Conservation (phyloP, 2,797 vertebrate species). For the Pangasius mekongensis region DNA sequence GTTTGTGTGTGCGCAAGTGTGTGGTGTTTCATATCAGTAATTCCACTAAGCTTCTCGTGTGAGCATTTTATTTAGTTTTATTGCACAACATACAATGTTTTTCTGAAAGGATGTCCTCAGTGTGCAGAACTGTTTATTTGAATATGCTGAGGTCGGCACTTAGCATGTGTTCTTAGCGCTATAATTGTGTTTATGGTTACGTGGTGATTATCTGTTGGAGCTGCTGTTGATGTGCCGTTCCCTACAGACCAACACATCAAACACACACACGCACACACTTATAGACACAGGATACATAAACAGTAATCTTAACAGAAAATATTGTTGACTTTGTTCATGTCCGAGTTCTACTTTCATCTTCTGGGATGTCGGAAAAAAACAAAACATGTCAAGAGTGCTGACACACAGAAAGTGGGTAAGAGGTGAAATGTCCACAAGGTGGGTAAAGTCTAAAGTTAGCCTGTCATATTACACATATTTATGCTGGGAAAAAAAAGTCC, state of each 20-base stretch:
- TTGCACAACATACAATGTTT: neutral
- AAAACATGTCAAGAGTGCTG: conserved; percentile 10
- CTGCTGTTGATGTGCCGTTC: neutral
- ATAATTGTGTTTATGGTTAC: conserved; percentile 6
- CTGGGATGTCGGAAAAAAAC: neutral
- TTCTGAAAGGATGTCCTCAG: neutral
- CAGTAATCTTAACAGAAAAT: conserved; percentile 29
- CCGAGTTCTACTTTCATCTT: conserved; percentile 14
- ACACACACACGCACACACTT: conserved; percentile 17
- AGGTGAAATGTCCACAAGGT: neutral
- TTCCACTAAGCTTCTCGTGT: neutral
- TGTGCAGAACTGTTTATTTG: neutral
- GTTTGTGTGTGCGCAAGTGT: neutral
- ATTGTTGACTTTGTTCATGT: conserved; percentile 26
- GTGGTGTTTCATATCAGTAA: neutral
- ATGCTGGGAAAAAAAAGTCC: neutral
- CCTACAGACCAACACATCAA: neutral
- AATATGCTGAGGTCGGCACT: conserved; percentile 3
- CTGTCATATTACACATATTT: neutral
- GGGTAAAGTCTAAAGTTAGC: conserved; percentile 24
- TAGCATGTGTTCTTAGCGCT: neutral
- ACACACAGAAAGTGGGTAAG: neutral
- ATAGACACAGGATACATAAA: conserved; percentile 22
- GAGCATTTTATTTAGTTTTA: neutral
- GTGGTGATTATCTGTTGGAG: conserved; percentile 1